Conservation (phyloP, 2,797 vertebrate species). For the Manis pentadactyla region DNA sequence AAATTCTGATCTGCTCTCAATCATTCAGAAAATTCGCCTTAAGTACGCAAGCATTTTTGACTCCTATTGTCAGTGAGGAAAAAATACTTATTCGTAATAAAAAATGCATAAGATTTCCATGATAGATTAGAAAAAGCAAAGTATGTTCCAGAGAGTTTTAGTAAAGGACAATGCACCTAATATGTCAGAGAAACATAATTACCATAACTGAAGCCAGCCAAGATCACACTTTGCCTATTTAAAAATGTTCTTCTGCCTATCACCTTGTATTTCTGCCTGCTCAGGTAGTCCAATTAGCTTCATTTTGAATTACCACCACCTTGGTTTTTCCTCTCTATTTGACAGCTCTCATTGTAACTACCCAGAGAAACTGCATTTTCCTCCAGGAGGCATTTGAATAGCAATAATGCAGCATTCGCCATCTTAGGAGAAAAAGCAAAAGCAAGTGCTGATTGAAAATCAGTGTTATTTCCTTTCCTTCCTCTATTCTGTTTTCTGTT, state of each 20-base stretch:
- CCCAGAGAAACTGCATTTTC: slow-evolving; percentile 32
- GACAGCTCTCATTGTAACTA: slow-evolving; percentile 54
- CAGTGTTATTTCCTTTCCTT: neutral
- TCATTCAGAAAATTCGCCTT: neutral
- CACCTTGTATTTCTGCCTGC: slow-evolving; percentile 49
- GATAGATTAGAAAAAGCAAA: slow-evolving; percentile 41
- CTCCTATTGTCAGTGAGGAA: neutral
- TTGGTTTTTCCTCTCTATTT: slow-evolving; percentile 25
- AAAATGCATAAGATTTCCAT: neutral
- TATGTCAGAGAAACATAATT: slow-evolving; percentile 34
- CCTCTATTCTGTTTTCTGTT: neutral
- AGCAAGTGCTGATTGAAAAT: neutral
- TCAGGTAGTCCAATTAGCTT: slow-evolving; percentile 17
- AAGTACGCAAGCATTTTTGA: neutral
- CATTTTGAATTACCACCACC: neutral
- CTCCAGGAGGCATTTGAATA: neutral
- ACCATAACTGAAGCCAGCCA: slow-evolving; percentile 27
- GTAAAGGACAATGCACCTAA: neutral
- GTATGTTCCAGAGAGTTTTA: slow-evolving; percentile 43
- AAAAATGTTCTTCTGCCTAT: slow-evolving; percentile 21
- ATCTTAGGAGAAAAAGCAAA: neutral
- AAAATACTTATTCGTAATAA: slow-evolving; percentile 44
- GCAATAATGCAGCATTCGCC: slow-evolving; percentile 29
- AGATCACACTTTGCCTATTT: slow-evolving; percentile 45
- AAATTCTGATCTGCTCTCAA: neutral